Base-by-base conservation (phyloP, 2,113 vertebrate genomes). In the Meles meles region DNA sequence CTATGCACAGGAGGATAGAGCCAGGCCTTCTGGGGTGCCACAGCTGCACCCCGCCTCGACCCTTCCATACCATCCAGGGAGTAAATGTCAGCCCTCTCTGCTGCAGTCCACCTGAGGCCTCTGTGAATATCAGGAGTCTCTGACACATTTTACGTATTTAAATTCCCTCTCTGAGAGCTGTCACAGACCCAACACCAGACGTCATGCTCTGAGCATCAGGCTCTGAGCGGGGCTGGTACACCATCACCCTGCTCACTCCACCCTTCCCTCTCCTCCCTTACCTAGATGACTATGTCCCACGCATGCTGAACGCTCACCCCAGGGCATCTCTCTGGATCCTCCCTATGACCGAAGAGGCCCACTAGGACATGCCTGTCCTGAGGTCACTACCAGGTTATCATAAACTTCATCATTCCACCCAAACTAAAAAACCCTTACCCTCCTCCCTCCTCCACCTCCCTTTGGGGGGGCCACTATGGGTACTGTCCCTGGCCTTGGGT, bases 241-340 rank as follows among this genome's bases (percentile, higher is more conserved):
- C n/a, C 10, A 12, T 7, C 23, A 21, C 23, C 61, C n/a, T 29
- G 42, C 71, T 47, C 18, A n/a, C 34, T 17, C 31, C 8, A 17
- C 8, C 0, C 2, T 1, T 0, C 17, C n/a, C 18, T 29, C 34
- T 4, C 67, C 18, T 72, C 15, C 49, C 59, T 67, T 69, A 14
- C 52, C 17, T 20, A 39, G 47, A 72, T 76, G 47, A 84, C 69
- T n/a, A 12, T n/a, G 12, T 15, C 18, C 7, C 4, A 55, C 13
- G 2, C 12, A 31, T 29, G 55, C 31, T n/a, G 31, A n/a, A 13
- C 6, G 27, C 61, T 49, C 15, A 5, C 15, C 59, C 27, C 17
- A 6, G 27, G 77, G 25, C 13, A 23, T 52, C 61, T 96, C 17
- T 20, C 20, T 76, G 23, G 25, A 0, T 34, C 42, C 52, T 27